These are phyloP conservation scores for Anas bahamensis DNA, from an alignment of 2,797 vertebrate genomes.

Conservation along the genomic window DNA sequence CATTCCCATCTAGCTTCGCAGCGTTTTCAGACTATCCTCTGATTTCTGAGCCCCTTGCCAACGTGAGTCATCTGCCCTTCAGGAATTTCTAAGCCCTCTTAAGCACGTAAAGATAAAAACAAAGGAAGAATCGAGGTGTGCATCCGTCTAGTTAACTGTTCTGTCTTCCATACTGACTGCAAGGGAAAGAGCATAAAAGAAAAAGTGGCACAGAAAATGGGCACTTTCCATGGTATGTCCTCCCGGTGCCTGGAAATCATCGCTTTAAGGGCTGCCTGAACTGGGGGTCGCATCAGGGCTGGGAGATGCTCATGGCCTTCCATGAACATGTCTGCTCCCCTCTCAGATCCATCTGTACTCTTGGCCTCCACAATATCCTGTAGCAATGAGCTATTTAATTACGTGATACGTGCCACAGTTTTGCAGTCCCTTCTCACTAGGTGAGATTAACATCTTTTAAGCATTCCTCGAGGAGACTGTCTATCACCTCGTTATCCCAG, in stretches of 20 bases:
- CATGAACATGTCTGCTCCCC: not conserved
- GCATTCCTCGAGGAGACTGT: conserved; percentile 18
- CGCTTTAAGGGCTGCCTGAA: not conserved
- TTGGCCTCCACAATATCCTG: conserved; percentile 34
- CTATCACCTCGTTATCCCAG: conserved; percentile 59
- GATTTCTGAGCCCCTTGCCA: not conserved
- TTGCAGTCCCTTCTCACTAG: conserved; percentile 31
- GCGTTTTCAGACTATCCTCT: not conserved
- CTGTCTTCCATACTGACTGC: not conserved
- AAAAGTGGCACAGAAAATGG: not conserved
- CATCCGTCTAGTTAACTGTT: not conserved
- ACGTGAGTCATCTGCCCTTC: not conserved
- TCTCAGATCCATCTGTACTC: conserved; percentile 13
- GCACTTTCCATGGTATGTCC: not conserved
- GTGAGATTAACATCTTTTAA: conserved; percentile 57
- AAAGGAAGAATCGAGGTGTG: not conserved
- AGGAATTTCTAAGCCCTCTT: not conserved
- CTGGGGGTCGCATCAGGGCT: not conserved
- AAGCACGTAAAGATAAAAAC: not conserved
- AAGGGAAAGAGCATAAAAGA: not conserved
- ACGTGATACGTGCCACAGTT: not conserved
- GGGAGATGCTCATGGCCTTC: not conserved
- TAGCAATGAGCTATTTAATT: conserved; percentile 32
- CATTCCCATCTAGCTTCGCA: conserved; percentile 15
- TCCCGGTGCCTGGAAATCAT: not conserved